phyloP scores from a whole-genome alignment of 2,888 invertebrate genomes.

The Cephus rjabovi region DNA sequence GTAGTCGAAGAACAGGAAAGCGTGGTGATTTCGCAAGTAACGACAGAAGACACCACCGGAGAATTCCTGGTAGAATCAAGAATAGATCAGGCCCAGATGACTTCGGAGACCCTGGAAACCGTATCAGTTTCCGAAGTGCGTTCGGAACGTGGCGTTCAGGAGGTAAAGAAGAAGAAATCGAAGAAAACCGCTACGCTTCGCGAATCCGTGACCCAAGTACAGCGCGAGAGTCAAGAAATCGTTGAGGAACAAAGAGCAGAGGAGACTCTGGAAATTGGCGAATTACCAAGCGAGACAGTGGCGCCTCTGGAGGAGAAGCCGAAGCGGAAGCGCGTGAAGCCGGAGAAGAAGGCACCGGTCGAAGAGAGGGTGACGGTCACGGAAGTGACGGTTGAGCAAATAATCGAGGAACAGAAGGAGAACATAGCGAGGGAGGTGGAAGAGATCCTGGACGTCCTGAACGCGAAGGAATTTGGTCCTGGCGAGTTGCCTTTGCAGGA shows the following conservation, averaged over 20 bases:
- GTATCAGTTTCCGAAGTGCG: constrained; percentile 71
- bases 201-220: constrained; percentile 46
- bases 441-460: constrained; percentile 78
- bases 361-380: constrained; percentile 64
- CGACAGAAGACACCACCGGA: constrained; percentile 49
- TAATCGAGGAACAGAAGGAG: constrained; percentile 71
- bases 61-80: constrained; percentile 51
- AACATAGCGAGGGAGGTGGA: constrained; percentile 79
- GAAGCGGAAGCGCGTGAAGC: constrained; percentile 43
- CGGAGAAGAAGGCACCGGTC: constrained; percentile 50
- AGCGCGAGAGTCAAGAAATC: constrained; percentile 18
- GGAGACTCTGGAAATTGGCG: constrained; percentile 25
- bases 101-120: constrained; percentile 67
- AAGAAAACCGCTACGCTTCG: constrained; percentile 51
- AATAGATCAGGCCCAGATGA: constrained; percentile 50
- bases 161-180: constrained; percentile 54
- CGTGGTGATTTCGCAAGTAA: constrained; percentile 57
- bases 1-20: constrained; percentile 68
- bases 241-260: constrained; percentile 14
- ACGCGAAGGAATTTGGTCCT: constrained; percentile 83
- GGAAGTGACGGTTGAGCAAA: constrained; percentile 69
- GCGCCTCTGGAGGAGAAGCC: constrained; percentile 41
- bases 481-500: constrained; percentile 84
- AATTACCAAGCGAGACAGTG: constrained; percentile 16
- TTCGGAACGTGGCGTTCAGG: constrained; percentile 69